Evolutionary conservation across 2,888 invertebrate genomes (phyloP), one percentile per base, ranked within the genome.

Genomic region (Cantharis rustica): DNA sequence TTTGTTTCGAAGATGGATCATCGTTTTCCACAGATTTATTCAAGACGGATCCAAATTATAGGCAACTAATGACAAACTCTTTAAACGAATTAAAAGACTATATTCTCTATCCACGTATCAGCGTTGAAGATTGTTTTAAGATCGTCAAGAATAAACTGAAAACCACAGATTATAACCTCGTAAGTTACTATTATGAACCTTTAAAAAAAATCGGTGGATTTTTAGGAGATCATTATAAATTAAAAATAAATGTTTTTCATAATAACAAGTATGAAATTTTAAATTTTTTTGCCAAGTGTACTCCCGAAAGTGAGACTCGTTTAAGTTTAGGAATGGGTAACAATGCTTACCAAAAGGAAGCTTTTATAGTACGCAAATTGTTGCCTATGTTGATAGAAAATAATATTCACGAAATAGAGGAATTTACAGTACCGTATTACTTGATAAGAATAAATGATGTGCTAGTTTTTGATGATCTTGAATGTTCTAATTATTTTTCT

Each of bases 201-300:
- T 66, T 82, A n/a, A 79, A 78, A 62, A 80, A 82, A 71, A 79
- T 75, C 23, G 75, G 78, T 63, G 85, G 86, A 61, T 85, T 83
- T 72, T 69, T 85, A 16, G 85, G 85, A 11, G 81, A 83, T 62
- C 85, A 86, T 75, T 84, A 77, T 68, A 83, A 79, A 78, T 73
- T 82, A 23, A 80, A 77, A 78, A 83, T 83, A n/a, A 74, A 73
- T 27, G 70, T 81, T 26, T 71, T 69, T 11, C 47, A 31, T 11
- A 61, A 76, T 63, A 61, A 73, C n/a, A 72, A 81, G 11, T 61
- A 73, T 26, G 64, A 78, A 78, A 66, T 47, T 9, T 71, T 83
- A 47, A 75, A 79, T 64, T 83, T 83, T 31, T 86, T 86, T 69
- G 79, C 81, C 3, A 86, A 86, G 75, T 82, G 79, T 15, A 69